Conservation (phyloP, 2,888 invertebrate species). For the Volucella inanis region DNA sequence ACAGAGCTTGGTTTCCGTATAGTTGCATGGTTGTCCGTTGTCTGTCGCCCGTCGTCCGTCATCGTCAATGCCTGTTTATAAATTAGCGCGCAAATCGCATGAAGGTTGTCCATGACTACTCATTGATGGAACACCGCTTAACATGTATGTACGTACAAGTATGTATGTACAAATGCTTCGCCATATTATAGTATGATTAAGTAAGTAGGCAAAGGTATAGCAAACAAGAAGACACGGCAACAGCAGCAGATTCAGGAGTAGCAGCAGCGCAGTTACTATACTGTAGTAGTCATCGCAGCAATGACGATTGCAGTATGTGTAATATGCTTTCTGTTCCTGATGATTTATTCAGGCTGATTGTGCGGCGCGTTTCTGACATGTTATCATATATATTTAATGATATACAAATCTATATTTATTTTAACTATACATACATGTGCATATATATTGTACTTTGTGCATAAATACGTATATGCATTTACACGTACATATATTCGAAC, state of each 20-base stretch:
- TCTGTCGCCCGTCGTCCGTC: background rate
- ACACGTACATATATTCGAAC: constrained; percentile 24
- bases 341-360: constrained; percentile 70
- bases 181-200: constrained; percentile 69
- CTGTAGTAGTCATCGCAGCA: background rate
- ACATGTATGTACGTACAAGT: background rate
- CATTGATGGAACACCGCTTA: constrained; percentile 51
- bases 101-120: constrained; percentile 43
- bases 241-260: constrained; percentile 3
- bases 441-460: background rate
- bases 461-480: constrained; percentile 32
- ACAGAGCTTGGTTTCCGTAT: background rate
- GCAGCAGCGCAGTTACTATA: background rate
- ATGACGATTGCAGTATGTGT: constrained; percentile 44
- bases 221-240: constrained; percentile 66
- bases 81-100: constrained; percentile 55
- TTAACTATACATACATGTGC: constrained; percentile 20
- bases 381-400: constrained; percentile 69
- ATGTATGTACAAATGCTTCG: constrained; percentile 47
- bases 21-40: background rate
- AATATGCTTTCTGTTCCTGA: constrained; percentile 62
- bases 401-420: constrained; percentile 65
- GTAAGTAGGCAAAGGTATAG: constrained; percentile 70
- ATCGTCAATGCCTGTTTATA: constrained; percentile 40
- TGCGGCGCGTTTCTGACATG: constrained; percentile 63